phyloP scores from a whole-genome alignment of 2,113 vertebrate genomes.

The Chlorodrepanis virens region DNA sequence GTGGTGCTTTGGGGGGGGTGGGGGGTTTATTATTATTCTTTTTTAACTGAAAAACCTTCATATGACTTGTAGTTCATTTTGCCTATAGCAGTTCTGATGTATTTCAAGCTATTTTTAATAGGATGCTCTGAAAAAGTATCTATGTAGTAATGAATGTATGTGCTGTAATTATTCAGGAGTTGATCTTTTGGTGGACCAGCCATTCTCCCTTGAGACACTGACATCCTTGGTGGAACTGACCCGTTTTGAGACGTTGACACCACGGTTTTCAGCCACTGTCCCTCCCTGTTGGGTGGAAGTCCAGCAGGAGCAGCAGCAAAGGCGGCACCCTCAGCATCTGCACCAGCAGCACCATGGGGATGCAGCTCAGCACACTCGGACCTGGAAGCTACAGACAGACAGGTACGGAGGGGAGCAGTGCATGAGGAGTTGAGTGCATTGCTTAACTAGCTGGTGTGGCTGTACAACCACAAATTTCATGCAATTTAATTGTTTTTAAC shows the following conservation, averaged over 20 bases:
- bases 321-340: slow-evolving; percentile 93
- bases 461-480: neutral
- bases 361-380: slow-evolving; percentile 95
- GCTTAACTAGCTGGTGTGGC: neutral
- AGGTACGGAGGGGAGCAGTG: slow-evolving; percentile 64
- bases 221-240: slow-evolving; percentile 95
- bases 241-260: slow-evolving; percentile 95
- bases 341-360: slow-evolving; percentile 98
- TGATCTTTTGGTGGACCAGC: slow-evolving; percentile 94
- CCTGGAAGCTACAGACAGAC: slow-evolving; percentile 96
- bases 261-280: slow-evolving; percentile 96
- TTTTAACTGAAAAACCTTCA: neutral
- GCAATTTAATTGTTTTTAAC: neutral
- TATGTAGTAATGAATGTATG: neutral
- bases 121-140: neutral
- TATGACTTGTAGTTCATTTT: neutral
- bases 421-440: neutral
- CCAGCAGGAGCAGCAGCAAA: slow-evolving; percentile 97
- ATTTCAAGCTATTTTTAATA: neutral
- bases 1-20: rapidly evolving
- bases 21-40: neutral
- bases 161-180: slow-evolving; percentile 79
- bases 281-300: slow-evolving; percentile 98
- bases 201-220: slow-evolving; percentile 86
- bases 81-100: neutral